Conservation (phyloP, 2,888 invertebrate genomes). For the Flabesymbios commensalis region DNA sequence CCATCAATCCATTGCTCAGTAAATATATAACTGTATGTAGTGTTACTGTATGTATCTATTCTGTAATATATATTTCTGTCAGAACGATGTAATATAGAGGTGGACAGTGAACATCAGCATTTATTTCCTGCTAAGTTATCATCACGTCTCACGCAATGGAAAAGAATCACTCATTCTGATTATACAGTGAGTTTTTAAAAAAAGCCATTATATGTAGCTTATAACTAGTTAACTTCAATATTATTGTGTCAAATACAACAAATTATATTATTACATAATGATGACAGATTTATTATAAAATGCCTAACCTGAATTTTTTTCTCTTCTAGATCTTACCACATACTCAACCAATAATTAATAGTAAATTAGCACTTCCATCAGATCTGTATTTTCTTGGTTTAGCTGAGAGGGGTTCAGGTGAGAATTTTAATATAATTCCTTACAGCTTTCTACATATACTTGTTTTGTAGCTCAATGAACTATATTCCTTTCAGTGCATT, state of each 20-base stretch:
- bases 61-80: too few relatives aligned
- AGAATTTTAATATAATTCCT: too few relatives aligned
- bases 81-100: slow-evolving; percentile 46
- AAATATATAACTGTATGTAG: too few relatives aligned
- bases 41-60: too few relatives aligned
- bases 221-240: too few relatives aligned
- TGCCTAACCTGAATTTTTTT: not conserved
- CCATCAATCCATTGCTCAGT: too few relatives aligned
- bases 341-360: slow-evolving; percentile 37
- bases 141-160: slow-evolving; percentile 70
- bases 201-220: too few relatives aligned
- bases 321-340: slow-evolving; percentile 37
- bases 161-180: slow-evolving; percentile 72
- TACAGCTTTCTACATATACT: too few relatives aligned
- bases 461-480: too few relatives aligned
- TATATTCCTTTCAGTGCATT: too few relatives aligned
- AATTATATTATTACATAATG: slow-evolving; percentile 11
- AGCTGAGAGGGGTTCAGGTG: slow-evolving; percentile 79
- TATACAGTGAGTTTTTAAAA: slow-evolving; percentile 63
- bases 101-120: slow-evolving; percentile 44
- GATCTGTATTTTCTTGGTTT: slow-evolving; percentile 73
- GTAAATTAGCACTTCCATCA: slow-evolving; percentile 56
- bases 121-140: slow-evolving; percentile 59
- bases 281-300: not conserved
- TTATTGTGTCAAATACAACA: too few relatives aligned